Percentiles rank a stretch among this genome's conserved stretches.
phyloP scores from a whole-genome alignment of 2,888 invertebrate genomes.

The Aromia moschata region DNA sequence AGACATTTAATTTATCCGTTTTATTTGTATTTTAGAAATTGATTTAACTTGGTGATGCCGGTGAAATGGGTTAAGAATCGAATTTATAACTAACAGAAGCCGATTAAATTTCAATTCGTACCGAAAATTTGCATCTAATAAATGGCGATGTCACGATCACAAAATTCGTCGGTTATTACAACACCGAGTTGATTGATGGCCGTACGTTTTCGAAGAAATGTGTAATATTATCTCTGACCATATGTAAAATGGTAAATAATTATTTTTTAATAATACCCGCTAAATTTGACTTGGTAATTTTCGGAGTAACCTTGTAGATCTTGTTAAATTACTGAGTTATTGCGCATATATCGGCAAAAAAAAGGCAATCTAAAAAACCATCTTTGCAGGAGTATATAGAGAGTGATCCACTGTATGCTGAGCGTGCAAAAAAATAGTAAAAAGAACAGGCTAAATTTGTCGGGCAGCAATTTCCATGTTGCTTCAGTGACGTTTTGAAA shows the following conservation, averaged over 20 bases:
- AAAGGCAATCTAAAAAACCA: constrained; percentile 25
- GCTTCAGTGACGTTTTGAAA: too few relatives aligned
- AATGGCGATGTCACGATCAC: constrained; percentile 9
- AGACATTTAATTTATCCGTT: constrained; percentile 20
- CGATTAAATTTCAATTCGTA: constrained; percentile 29
- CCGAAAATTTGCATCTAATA: constrained; percentile 30
- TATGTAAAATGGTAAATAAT: constrained; percentile 36
- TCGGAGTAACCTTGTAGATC: constrained; percentile 27
- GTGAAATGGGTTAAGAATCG: constrained; percentile 25
- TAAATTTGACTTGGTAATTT: constrained; percentile 36
- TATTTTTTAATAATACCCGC: constrained; percentile 34
- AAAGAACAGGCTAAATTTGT: too few relatives aligned
- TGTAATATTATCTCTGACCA: constrained; percentile 34
- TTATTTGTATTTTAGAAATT: constrained; percentile 25
- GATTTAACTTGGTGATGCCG: constrained; percentile 23
- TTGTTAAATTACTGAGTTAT: constrained; percentile 23
- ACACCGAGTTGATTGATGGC: constrained; percentile 33
- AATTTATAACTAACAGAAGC: constrained; percentile 22
- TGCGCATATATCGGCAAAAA: constrained; percentile 18
- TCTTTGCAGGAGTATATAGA: constrained; percentile 23
- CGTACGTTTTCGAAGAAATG: constrained; percentile 32
- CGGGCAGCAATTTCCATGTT: too few relatives aligned
- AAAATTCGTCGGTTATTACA: constrained; percentile 11
- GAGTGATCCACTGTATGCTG: too few relatives aligned
- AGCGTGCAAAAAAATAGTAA: too few relatives aligned